Percentiles rank a stretch among this genome's conserved stretches.
phyloP scores from a whole-genome alignment of 2,888 invertebrate genomes.

The Eilema depressum region DNA sequence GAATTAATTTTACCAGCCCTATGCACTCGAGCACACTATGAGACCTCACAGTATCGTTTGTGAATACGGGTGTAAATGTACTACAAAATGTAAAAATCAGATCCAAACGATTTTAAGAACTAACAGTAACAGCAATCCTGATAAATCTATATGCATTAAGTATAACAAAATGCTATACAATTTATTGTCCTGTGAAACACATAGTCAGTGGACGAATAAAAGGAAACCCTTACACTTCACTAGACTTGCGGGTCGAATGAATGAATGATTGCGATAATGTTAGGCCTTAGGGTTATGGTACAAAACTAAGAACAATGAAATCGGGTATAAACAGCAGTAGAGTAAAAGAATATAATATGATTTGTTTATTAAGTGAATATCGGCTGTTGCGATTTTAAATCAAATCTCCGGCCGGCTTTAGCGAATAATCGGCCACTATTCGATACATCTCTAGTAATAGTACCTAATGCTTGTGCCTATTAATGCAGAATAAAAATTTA shows the following conservation, averaged over 20 bases:
- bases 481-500: too few species aligned
- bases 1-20: too few species aligned
- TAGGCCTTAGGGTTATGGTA: background rate
- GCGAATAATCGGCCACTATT: too few species aligned
- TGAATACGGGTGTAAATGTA: too few species aligned
- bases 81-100: too few species aligned
- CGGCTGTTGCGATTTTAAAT: too few species aligned
- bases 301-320: background rate
- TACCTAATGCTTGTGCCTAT: too few species aligned
- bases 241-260: background rate
- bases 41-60: too few species aligned
- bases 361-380: too few species aligned
- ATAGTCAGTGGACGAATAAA: constrained; percentile 1
- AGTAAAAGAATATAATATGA: background rate
- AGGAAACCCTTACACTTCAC: background rate
- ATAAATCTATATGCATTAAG: background rate
- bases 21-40: too few species aligned
- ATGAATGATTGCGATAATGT: background rate
- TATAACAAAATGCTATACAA: constrained; percentile 1
- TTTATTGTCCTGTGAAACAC: constrained; percentile 1
- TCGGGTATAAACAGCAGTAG: background rate
- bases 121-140: background rate
- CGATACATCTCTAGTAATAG: too few species aligned
- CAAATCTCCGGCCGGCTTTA: too few species aligned
- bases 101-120: background rate